Conservation (phyloP, 2,797 vertebrate species). For the Sebastolobus altivelis region DNA sequence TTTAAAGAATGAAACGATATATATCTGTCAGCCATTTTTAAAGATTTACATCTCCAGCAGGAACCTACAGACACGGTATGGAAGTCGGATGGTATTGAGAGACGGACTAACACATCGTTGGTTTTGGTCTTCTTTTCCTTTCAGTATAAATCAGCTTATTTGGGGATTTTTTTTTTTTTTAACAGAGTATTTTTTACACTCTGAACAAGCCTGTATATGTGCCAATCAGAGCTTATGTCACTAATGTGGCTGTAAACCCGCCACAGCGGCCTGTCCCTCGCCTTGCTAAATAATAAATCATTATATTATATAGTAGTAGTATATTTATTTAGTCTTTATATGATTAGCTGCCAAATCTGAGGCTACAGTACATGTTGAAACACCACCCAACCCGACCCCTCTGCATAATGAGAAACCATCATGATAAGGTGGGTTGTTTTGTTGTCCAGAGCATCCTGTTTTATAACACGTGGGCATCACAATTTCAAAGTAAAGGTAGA, state of each 20-base stretch:
- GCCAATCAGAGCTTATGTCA: not conserved
- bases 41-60: not conserved
- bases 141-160: not conserved
- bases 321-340: not conserved
- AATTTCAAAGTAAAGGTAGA: not conserved
- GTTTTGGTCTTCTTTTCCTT: not conserved
- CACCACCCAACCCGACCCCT: conserved; percentile 2
- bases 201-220: not conserved
- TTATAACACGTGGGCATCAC: not conserved
- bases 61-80: no score
- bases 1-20: no score
- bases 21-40: not conserved
- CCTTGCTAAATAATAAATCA: not conserved
- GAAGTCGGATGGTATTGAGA: no score
- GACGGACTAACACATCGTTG: not conserved
- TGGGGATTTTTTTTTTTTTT: not conserved
- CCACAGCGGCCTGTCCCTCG: not conserved
- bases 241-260: not conserved
- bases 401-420: not conserved
- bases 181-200: not conserved
- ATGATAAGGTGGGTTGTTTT: conserved; percentile 4
- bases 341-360: conserved; percentile 12
- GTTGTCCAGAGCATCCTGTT: not conserved
- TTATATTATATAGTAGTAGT: no score
- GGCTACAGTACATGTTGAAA: not conserved